Conservation (phyloP, 2,888 invertebrate species). For the Neelides folsomi region DNA sequence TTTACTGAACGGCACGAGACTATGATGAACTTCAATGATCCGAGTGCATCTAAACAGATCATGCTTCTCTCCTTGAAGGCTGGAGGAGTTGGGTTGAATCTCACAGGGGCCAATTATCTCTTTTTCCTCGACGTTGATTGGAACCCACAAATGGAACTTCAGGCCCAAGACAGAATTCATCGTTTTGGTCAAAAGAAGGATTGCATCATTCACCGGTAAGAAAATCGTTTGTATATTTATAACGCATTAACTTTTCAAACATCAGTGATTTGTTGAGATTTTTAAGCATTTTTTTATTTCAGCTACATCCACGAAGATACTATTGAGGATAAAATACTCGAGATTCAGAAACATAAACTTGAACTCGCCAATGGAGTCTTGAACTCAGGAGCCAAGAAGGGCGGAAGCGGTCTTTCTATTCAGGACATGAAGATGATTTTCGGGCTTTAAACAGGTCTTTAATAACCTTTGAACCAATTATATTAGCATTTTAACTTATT, state of each 20-base stretch:
- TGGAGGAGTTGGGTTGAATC: slow-evolving; percentile 87
- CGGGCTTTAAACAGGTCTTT: slow-evolving; percentile 7
- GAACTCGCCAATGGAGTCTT: slow-evolving; percentile 63
- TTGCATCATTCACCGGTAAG: slow-evolving; percentile 69
- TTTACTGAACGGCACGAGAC: slow-evolving; percentile 15
- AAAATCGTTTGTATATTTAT: slow-evolving; percentile 1
- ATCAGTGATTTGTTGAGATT: neutral
- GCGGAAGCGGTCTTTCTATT: slow-evolving; percentile 56
- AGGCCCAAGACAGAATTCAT: slow-evolving; percentile 88
- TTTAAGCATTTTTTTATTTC: slow-evolving; percentile 30
- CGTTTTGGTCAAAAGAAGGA: slow-evolving; percentile 72
- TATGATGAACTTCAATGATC: slow-evolving; percentile 18
- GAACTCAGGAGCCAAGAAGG: slow-evolving; percentile 51
- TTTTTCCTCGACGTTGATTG: slow-evolving; percentile 84
- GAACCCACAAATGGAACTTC: slow-evolving; percentile 91
- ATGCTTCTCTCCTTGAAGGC: slow-evolving; percentile 78
- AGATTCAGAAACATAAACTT: slow-evolving; percentile 66
- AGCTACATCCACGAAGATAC: slow-evolving; percentile 73
- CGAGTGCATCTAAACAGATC: slow-evolving; percentile 35
- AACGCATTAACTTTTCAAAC: neutral
- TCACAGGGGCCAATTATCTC: slow-evolving; percentile 82
- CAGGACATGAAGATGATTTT: slow-evolving; percentile 52
- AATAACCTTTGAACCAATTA: too few relatives aligned
- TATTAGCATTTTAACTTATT: too few relatives aligned
- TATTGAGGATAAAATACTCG: slow-evolving; percentile 72